Evolutionary conservation across 2,797 vertebrate genomes (phyloP), one percentile per base, ranked within the genome.

Genomic region (Mycteria americana): DNA sequence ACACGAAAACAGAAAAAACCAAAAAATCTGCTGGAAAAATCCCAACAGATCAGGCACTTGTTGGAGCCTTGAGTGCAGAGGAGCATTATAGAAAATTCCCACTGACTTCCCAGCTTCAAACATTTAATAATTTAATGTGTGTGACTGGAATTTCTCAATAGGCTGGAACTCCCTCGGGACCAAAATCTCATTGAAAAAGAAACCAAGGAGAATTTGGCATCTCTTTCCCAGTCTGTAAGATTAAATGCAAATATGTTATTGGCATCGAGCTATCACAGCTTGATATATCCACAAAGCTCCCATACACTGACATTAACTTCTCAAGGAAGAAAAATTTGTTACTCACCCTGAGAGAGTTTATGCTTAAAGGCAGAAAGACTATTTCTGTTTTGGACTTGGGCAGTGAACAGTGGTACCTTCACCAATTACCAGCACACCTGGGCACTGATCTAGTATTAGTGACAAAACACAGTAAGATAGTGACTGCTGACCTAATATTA

Each of bases 211-310:
- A 94, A 95, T 93, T 89, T 94, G 90, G 93, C 92, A 82, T 73
- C 81, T 77, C 41, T 83, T 89, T 78, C 64, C 74, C 56, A 87
- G 92, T 54, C 74, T 77, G 81, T 50, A 53, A 92, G 88, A 95
- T 95, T 85, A 96, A 95, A 93, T 95, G 91, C 93, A 97, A 96
- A 95, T 95, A 83, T 74, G 77, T 86, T 96, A 93, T 70, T 95
- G 95, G 94, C 93, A 94, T 82, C 31, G 1, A 82, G 92, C 84
- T 95, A 72, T 92, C 92, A 86, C 96, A 95, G 95, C 93, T 95
- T 93, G 91, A 90, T 91, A 43, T 27, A 93, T 87, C 93, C 93
- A 89, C 85, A 45, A 73, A 92, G 88, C 90, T 96, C 86, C 86
- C 88, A 79, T 87, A 82, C 74, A 85, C 86, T 91, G 88, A 89